Percentiles rank a stretch among this genome's conserved stretches.
Conservation (phyloP, 2,797 vertebrate species). For the Artibeus jamaicensis region DNA sequence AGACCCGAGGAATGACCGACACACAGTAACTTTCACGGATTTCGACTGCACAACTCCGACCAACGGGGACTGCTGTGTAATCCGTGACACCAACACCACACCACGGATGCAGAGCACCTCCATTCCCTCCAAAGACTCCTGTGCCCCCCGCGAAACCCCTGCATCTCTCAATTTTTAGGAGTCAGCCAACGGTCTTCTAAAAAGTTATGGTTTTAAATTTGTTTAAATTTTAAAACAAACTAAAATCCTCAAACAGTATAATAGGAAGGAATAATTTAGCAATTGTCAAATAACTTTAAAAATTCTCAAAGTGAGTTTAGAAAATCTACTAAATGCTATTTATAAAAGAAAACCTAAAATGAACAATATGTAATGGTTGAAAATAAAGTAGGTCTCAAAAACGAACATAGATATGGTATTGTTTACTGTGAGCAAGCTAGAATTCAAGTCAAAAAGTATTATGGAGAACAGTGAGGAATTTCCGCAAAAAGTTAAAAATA, state of each 20-base stretch:
- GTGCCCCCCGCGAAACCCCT: neutral
- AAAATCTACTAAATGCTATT: neutral
- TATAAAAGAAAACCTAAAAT: neutral
- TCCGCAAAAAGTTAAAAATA: too few relatives aligned
- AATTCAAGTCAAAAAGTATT: neutral
- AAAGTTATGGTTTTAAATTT: neutral
- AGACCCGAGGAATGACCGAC: neutral
- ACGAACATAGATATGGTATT: neutral
- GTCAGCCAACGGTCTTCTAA: neutral
- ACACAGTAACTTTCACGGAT: neutral
- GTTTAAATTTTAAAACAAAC: neutral
- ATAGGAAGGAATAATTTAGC: neutral
- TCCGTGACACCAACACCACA: neutral
- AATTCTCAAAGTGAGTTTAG: neutral
- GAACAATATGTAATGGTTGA: neutral
- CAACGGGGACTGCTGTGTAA: neutral
- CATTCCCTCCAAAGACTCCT: neutral
- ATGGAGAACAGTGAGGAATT: neutral
- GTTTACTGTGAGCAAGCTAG: neutral
- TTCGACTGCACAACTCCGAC: neutral
- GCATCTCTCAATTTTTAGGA: neutral
- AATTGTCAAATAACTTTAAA: neutral
- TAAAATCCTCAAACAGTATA: neutral
- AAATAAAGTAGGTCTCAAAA: conserved; percentile 26
- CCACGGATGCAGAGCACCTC: neutral